Conservation (phyloP, 2,797 vertebrate species). For the Anolis apletophallus region DNA sequence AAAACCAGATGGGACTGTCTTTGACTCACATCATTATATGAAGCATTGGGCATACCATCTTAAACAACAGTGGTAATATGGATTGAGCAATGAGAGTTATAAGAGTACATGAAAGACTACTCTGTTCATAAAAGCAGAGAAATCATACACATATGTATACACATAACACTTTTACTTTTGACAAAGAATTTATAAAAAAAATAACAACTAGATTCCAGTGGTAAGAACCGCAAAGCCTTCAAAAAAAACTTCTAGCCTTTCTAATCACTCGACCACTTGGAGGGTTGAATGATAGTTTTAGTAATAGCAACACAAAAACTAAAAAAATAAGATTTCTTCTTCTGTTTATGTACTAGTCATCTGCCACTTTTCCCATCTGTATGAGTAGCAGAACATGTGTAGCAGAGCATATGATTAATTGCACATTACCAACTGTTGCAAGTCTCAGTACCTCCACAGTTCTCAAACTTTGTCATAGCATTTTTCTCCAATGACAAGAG, state of each 20-base stretch:
- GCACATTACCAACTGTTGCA: not conserved
- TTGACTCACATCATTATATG: slow-evolving; percentile 17
- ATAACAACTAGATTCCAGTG: not conserved
- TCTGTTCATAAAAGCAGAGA: not conserved
- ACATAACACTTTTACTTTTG: not conserved
- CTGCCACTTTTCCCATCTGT: not conserved
- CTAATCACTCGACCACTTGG: too few species aligned
- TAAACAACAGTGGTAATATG: not conserved
- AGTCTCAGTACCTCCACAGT: not conserved
- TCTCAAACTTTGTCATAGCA: not conserved
- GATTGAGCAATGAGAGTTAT: not conserved
- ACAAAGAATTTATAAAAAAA: not conserved
- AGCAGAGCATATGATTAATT: not conserved
- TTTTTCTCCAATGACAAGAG: not conserved
- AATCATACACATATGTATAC: not conserved
- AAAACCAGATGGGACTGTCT: not conserved
- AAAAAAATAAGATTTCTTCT: not conserved
- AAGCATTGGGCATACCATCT: not conserved
- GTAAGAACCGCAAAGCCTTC: too few species aligned
- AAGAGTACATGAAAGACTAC: not conserved
- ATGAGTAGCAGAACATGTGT: not conserved
- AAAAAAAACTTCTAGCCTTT: too few species aligned
- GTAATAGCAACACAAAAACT: not conserved
- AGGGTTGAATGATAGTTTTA: not conserved
- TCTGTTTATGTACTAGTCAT: not conserved